Percentiles rank a stretch among this genome's conserved stretches.
phyloP scores from a whole-genome alignment of 2,888 invertebrate genomes.

The Hoplodrina blanda region DNA sequence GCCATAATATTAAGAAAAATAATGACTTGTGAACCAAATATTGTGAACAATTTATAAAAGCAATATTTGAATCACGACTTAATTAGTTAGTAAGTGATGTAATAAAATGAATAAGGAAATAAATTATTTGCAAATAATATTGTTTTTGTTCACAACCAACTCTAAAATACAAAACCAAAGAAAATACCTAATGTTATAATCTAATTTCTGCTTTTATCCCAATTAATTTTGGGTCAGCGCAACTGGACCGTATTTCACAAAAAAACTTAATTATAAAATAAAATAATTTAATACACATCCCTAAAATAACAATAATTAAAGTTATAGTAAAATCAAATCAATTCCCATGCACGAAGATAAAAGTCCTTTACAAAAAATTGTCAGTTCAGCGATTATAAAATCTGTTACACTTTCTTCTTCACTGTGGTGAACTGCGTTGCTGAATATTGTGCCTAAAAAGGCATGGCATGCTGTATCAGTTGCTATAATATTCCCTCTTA shows the following conservation, averaged over 20 bases:
- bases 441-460: conserved; percentile 83
- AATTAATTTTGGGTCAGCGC: conserved; percentile 1
- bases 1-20: conserved; percentile 78
- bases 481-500: conserved; percentile 84
- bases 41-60: conserved; percentile 65
- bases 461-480: conserved; percentile 83
- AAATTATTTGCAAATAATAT: conserved; percentile 69
- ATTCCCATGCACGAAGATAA: conserved; percentile 84
- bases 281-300: conserved; percentile 65
- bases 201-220: no score
- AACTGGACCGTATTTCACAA: background rate
- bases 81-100: conserved; percentile 57
- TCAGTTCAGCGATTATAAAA: conserved; percentile 82
- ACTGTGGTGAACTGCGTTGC: conserved; percentile 74
- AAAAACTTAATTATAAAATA: conserved; percentile 50
- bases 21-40: conserved; percentile 86
- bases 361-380: conserved; percentile 85
- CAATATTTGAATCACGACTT: conserved; percentile 88
- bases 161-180: background rate
- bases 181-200: background rate
- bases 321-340: conserved; percentile 82
- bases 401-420: conserved; percentile 77
- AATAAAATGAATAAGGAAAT: conserved; percentile 60
- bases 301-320: conserved; percentile 59
- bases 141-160: conserved; percentile 56